These are phyloP conservation scores for Dolichotis patagonum DNA, from an alignment of 2,113 vertebrate species.

Conservation along the genomic window DNA sequence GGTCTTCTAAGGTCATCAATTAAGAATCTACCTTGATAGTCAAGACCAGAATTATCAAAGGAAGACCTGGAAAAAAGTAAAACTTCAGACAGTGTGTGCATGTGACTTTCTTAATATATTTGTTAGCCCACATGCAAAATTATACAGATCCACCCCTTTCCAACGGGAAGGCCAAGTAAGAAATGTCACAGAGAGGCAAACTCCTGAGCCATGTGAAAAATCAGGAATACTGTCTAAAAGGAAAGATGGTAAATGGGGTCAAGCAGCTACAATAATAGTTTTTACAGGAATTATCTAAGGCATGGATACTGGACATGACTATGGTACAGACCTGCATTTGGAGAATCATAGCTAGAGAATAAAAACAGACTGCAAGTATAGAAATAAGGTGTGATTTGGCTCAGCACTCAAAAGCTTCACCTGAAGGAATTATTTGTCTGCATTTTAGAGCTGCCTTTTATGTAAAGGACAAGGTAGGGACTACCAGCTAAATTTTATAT, in stretches of 20 bases:
- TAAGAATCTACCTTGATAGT: background rate
- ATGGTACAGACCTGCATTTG: background rate
- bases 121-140: background rate
- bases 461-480: background rate
- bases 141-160: background rate
- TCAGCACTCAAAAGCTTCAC: background rate
- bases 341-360: background rate
- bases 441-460: background rate
- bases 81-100: background rate
- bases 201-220: background rate
- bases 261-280: background rate
- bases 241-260: accelerated
- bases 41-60: background rate
- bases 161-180: background rate
- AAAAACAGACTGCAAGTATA: background rate
- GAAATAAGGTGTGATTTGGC: background rate
- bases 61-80: background rate
- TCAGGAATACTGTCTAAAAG: background rate
- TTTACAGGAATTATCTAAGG: background rate
- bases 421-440: background rate
- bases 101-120: background rate
- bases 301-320: background rate
- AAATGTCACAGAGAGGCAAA: background rate
- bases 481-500: background rate
- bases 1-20: background rate